Evolutionary conservation across 2,888 invertebrate species (phyloP).

Genomic region (Drosophila atripex): DNA sequence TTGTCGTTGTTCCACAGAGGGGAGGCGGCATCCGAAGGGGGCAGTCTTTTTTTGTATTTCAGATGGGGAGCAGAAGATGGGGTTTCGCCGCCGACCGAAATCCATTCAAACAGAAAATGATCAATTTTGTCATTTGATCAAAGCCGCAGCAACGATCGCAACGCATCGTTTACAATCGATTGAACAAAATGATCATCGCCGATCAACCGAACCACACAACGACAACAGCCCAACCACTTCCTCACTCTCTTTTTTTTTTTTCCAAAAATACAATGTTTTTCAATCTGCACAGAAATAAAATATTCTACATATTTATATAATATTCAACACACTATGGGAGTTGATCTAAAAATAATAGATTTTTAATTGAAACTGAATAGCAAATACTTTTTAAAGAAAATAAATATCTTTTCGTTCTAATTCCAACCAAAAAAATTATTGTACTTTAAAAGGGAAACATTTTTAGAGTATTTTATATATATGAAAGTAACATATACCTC

Average conservation of each 20-base stretch:
- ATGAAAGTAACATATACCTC: neutral
- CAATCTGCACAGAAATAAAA: conserved; percentile 14
- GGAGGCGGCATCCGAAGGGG: conserved; percentile 15
- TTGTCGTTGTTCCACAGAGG: conserved; percentile 52
- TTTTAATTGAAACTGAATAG: too few relatives aligned
- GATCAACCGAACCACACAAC: conserved; percentile 46
- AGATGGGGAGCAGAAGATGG: neutral
- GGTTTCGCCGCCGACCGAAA: conserved; percentile 50
- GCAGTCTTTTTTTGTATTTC: neutral
- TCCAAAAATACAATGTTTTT: neutral
- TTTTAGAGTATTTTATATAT: neutral
- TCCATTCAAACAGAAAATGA: conserved; percentile 80
- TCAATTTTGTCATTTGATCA: conserved; percentile 80
- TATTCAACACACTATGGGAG: too few relatives aligned
- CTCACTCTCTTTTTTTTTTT: conserved; percentile 27
- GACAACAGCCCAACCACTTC: conserved; percentile 49
- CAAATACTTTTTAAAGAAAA: neutral
- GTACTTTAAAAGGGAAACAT: neutral
- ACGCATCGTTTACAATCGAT: conserved; percentile 78
- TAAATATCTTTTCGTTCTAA: neutral
- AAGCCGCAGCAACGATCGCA: conserved; percentile 79
- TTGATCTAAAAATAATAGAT: too few relatives aligned
- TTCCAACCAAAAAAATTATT: neutral
- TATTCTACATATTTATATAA: neutral
- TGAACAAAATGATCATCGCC: conserved; percentile 76